Evolutionary conservation across 2,888 invertebrate species (phyloP).

Genomic region (Plagiodera versicolora): DNA sequence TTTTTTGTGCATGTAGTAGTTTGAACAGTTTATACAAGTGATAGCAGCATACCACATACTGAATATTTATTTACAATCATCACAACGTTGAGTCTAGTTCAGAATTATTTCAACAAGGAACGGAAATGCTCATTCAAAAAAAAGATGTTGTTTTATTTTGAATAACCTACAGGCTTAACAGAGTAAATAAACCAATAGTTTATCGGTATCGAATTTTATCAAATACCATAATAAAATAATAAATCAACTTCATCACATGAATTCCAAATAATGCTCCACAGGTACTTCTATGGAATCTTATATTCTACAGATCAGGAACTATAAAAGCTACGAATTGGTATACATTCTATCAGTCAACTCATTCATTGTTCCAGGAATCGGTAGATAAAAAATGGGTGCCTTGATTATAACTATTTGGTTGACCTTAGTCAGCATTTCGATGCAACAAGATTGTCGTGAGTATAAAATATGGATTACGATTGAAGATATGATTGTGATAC

Average conservation of each 20-base stretch:
- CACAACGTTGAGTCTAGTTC: too few species aligned
- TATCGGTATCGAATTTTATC: not conserved
- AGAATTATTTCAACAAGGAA: too few species aligned
- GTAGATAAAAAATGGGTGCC: not conserved
- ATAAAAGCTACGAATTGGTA: not conserved
- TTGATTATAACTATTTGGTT: not conserved
- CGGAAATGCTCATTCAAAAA: too few species aligned
- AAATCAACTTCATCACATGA: not conserved
- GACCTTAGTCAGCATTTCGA: not conserved
- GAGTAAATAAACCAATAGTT: not conserved
- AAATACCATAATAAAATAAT: not conserved
- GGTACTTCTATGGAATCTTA: not conserved
- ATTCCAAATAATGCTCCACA: not conserved
- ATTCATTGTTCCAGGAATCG: not conserved
- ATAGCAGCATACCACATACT: too few species aligned
- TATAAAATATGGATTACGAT: too few species aligned
- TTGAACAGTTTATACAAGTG: too few species aligned
- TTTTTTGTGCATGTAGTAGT: too few species aligned
- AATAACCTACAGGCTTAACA: not conserved
- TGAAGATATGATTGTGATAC: too few species aligned
- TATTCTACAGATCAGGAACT: not conserved
- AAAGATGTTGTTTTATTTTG: too few species aligned
- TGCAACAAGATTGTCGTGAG: slow-evolving; percentile 1
- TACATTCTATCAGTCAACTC: not conserved
- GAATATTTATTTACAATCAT: too few species aligned